Evolutionary conservation across 1,140 invertebrate species (phyloP).

Genomic region (Lepidostoma basale): DNA sequence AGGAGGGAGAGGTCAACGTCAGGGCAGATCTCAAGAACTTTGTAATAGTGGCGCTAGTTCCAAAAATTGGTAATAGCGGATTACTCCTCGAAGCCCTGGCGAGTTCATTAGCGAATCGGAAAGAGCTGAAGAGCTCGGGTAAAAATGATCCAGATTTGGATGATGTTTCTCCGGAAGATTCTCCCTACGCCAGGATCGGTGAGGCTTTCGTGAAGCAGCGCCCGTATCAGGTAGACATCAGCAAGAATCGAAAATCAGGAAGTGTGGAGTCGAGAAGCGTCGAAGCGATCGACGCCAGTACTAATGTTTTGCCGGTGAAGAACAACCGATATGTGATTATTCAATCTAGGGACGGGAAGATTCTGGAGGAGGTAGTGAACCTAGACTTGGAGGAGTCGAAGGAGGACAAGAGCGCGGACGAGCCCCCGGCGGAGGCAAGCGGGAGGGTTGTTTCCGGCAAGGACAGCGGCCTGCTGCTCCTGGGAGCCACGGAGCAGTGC

Average conservation of each 20-base stretch:
- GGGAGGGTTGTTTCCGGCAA: conserved; percentile 24
- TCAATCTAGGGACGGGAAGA: conserved; percentile 47
- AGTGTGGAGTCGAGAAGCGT: not conserved
- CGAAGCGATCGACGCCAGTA: not conserved
- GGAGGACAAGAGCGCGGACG: conserved; percentile 45
- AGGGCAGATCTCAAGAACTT: conserved; percentile 70
- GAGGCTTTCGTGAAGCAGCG: conserved; percentile 59
- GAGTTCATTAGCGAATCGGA: conserved; percentile 47
- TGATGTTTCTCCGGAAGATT: conserved; percentile 47
- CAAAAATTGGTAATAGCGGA: conserved; percentile 54
- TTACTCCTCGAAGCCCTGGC: conserved; percentile 56
- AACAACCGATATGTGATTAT: conserved; percentile 53
- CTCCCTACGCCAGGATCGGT: conserved; percentile 49
- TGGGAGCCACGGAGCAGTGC: conserved; percentile 67
- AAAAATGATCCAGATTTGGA: conserved; percentile 47
- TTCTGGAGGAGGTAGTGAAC: conserved; percentile 4
- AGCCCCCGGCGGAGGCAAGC: conserved; percentile 41
- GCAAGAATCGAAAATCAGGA: conserved; percentile 36
- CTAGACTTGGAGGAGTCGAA: conserved; percentile 1
- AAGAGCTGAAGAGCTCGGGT: conserved; percentile 29
- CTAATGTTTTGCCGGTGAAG: conserved; percentile 43
- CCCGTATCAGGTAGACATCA: conserved; percentile 63
- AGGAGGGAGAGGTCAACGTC: conserved; percentile 68
- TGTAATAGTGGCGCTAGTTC: conserved; percentile 63
- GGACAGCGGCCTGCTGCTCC: conserved; percentile 53